Percentiles rank a stretch among this genome's conserved stretches.
Evolutionary conservation across 2,797 vertebrate genomes (phyloP).

Genomic region (Adelosebastes latens): DNA sequence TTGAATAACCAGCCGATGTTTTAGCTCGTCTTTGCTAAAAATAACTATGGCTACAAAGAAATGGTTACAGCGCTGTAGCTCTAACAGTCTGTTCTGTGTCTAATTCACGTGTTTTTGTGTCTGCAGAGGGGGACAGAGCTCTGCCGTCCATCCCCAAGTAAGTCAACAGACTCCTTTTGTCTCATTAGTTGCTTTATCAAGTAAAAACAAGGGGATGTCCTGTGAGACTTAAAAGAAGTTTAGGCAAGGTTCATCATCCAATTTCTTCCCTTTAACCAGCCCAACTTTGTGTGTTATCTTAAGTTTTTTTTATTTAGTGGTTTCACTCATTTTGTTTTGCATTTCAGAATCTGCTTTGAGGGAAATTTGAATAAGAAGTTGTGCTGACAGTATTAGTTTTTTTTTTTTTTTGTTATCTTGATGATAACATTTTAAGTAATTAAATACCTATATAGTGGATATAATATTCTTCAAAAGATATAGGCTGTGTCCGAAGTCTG

Average conservation of each 20-base stretch:
- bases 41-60: slow-evolving; percentile 32
- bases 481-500: background rate
- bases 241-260: background rate
- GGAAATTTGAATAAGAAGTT: background rate
- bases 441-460: background rate
- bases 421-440: background rate
- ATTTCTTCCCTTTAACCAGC: background rate
- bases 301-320: background rate
- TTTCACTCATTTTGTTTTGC: background rate
- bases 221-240: background rate
- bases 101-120: slow-evolving; percentile 42
- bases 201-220: background rate
- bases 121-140: slow-evolving; percentile 95
- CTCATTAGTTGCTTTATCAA: background rate
- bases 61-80: background rate
- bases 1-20: slow-evolving; percentile 38
- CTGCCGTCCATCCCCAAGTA: slow-evolving; percentile 98
- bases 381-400: background rate
- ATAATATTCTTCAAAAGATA: background rate
- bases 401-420: background rate
- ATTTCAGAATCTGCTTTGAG: background rate
- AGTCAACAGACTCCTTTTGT: slow-evolving; percentile 64
- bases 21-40: slow-evolving; percentile 35
- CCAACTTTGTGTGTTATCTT: background rate
- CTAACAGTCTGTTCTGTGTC: background rate